Evolutionary conservation across 2,888 invertebrate species (phyloP).

Genomic region (Eumerus sabulonum): DNA sequence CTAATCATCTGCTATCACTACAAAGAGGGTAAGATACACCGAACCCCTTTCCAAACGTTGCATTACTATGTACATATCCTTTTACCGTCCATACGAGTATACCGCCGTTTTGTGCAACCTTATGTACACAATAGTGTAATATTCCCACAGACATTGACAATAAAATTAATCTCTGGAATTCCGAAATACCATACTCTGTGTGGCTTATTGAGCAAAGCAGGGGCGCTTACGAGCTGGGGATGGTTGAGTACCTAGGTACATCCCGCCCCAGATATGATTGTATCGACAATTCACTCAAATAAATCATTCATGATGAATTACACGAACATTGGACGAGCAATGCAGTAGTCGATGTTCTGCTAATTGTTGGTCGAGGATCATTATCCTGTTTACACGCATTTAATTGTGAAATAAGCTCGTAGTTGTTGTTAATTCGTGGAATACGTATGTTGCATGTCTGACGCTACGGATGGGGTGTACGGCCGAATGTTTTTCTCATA

Average conservation of each 20-base stretch:
- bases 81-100: not conserved
- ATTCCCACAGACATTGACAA: slow-evolving; percentile 64
- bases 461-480: not conserved
- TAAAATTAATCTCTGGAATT: slow-evolving; percentile 58
- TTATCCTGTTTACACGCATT: slow-evolving; percentile 47
- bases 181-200: slow-evolving; percentile 28
- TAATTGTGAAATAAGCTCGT: slow-evolving; percentile 33
- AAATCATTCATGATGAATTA: slow-evolving; percentile 53
- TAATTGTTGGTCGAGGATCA: slow-evolving; percentile 41
- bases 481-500: not conserved
- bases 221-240: slow-evolving; percentile 20
- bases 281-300: slow-evolving; percentile 30
- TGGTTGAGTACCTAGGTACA: slow-evolving; percentile 10
- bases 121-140: slow-evolving; percentile 49
- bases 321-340: slow-evolving; percentile 5
- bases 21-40: slow-evolving; percentile 17
- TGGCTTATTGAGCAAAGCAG: slow-evolving; percentile 38
- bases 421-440: not conserved
- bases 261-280: slow-evolving; percentile 25
- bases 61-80: not conserved
- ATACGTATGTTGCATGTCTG: slow-evolving; percentile 26
- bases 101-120: slow-evolving; percentile 32
- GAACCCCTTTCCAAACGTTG: slow-evolving; percentile 39
- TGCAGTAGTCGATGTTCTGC: not conserved
- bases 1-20: slow-evolving; percentile 37